Conservation (phyloP, 2,888 invertebrate genomes). For the Abrostola tripartita region DNA sequence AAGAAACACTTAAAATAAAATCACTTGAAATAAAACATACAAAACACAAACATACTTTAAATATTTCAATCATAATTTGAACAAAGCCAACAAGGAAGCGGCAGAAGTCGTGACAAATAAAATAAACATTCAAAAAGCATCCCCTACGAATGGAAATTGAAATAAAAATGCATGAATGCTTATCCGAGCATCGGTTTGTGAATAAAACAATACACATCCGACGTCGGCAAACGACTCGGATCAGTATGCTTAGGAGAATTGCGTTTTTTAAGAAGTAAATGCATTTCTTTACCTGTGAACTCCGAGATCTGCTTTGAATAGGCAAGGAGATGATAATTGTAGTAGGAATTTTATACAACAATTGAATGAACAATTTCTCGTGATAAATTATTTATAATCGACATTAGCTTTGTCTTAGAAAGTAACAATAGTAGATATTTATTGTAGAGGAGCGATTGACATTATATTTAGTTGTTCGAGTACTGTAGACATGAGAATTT, state of each 20-base stretch:
- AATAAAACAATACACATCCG: constrained; percentile 72
- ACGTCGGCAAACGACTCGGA: constrained; percentile 50
- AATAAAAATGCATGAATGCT: constrained; percentile 75
- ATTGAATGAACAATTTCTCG: neutral
- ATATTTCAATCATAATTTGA: constrained; percentile 29
- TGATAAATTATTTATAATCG: too few species aligned
- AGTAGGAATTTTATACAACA: neutral
- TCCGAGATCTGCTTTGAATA: constrained; percentile 3
- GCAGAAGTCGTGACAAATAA: constrained; percentile 48
- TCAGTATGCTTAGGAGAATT: constrained; percentile 45
- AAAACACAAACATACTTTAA: constrained; percentile 2
- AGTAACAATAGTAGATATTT: neutral
- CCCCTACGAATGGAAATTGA: constrained; percentile 69
- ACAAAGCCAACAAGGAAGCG: constrained; percentile 29
- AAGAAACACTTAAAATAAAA: neutral
- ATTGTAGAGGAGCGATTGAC: constrained; percentile 4
- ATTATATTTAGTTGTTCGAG: constrained; percentile 16
- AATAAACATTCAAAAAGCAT: constrained; percentile 58
- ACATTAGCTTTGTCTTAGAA: neutral
- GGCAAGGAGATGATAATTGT: neutral
- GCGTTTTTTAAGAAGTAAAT: constrained; percentile 34
- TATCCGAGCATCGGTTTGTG: constrained; percentile 67
- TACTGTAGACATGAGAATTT: constrained; percentile 20
- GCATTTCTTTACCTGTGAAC: constrained; percentile 22
- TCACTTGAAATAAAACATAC: neutral